Evolutionary conservation across 2,888 invertebrate genomes (phyloP), one percentile per base, ranked within the genome.

Genomic region (Linyphia triangularis): DNA sequence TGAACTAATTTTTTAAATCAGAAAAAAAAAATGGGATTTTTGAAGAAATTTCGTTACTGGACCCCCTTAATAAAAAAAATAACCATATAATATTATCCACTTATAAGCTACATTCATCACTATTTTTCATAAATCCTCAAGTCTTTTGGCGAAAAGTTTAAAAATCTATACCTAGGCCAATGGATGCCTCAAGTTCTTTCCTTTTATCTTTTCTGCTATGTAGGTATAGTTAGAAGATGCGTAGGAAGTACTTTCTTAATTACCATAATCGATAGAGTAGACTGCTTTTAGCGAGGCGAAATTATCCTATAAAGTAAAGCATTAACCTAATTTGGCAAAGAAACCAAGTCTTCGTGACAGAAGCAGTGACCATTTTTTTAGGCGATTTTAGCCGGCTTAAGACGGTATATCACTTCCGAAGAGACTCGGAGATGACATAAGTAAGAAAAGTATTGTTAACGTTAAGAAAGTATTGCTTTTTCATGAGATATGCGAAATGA

Each of bases 281-380:
- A 16, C 61, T 28, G 70, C 72, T 72, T 78, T 70, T 63, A 61
- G 30, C 40, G 30, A 59, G 57, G 13, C 57, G 51, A 61, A 85
- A 78, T 37, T 59, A 78, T 33, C 61, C 77, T 69, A 85, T 78
- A 77, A 78, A 61, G 63, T 85, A 77, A 72, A 72, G 51, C 78
- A 78, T 85, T 85, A 78, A 78, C 85, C 69, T 85, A 69, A 78
- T 85, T 85, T 85, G 67, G 61, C 57, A 22, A 33, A 22, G 78
- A 78, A 85, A 33, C 77, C 40, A 77, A 67, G 30, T 77, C 77
- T 77, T 24, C 43, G 57, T 67, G 79, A 69, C 77, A 40, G 5
- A 43, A 63, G 26, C 22, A 57, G 40, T 43, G 26, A 51, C 57
- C 26, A 22, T 77, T 77, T 77, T 77, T 77, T 75, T n/a, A 22